phyloP scores from a whole-genome alignment of 2,888 invertebrate genomes.

The Hylaea fasciaria region DNA sequence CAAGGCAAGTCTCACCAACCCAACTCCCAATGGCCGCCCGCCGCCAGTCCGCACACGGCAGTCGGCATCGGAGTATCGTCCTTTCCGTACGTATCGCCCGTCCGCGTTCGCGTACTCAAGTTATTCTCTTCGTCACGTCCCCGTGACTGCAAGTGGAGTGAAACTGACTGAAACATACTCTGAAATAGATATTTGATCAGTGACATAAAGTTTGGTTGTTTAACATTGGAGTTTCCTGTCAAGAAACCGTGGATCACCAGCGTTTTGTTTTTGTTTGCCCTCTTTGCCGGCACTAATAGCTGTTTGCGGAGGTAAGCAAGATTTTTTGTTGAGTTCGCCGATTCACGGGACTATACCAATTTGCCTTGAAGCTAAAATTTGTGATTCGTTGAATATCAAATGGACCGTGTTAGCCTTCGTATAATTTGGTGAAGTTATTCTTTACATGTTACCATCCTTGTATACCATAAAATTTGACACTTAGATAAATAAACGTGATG shows the following conservation, averaged over 20 bases:
- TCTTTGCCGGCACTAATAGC: slow-evolving; percentile 72
- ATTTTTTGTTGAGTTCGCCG: slow-evolving; percentile 56
- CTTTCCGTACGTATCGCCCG: slow-evolving; percentile 59
- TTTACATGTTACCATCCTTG: not conserved
- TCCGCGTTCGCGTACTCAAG: slow-evolving; percentile 54
- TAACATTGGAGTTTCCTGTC: slow-evolving; percentile 49
- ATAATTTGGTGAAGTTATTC: slow-evolving; percentile 4
- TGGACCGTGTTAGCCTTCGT: slow-evolving; percentile 9
- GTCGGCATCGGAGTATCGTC: slow-evolving; percentile 60
- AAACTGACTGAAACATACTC: slow-evolving; percentile 56
- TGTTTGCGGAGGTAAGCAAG: slow-evolving; percentile 74
- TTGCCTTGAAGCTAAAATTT: slow-evolving; percentile 31
- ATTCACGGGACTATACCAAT: slow-evolving; percentile 43
- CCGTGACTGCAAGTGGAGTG: slow-evolving; percentile 78
- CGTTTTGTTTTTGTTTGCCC: slow-evolving; percentile 65
- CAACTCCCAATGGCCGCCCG: not conserved
- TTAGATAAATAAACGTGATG: too few species aligned
- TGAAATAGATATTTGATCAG: slow-evolving; percentile 43
- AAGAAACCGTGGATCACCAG: slow-evolving; percentile 51
- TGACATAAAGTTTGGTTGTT: slow-evolving; percentile 34
- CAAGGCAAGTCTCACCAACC: not conserved
- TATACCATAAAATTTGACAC: too few species aligned
- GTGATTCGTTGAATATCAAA: slow-evolving; percentile 17
- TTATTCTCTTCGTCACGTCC: slow-evolving; percentile 73
- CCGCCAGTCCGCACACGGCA: slow-evolving; percentile 37